Base-by-base conservation (phyloP, 2,888 invertebrate genomes). In the Odontocolon sp. region DNA sequence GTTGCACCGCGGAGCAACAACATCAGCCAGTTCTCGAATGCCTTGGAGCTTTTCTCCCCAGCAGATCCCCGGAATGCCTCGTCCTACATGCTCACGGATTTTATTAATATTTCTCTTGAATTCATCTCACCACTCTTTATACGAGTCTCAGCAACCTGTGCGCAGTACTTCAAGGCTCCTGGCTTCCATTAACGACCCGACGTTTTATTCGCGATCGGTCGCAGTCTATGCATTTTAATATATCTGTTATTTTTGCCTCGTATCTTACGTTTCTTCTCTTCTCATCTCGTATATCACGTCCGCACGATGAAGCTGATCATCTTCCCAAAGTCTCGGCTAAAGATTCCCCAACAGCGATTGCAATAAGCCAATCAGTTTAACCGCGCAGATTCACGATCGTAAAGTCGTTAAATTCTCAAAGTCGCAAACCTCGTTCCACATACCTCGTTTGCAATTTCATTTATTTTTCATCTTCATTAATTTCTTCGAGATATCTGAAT, bases 71-170 rank as follows among this genome's bases (percentile, higher is more conserved):
- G 72, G 61, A 72, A 72, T 67, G 67, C 56, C 33, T 45, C 59
- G 76, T 77, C 72, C 76, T 72, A 77, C 72, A 77, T 72, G 72
- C 36, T 70, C 66, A 63, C 56, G 21, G 38, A 63, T 71, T 76
- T 71, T 76, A 61, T 71, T 61, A 28, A 70, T 66, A 14, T 70
- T 59, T 59, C 47, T 40, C 14, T n/a, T 31, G 47, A 63, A 70
- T 75, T 57, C 57, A 57, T 26, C 61, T 8, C 26, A 18, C 33
- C 40, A 50, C 14, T 38, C 26, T 31, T 56, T 45, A 11, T 23
- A 14, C 33, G 21, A 47, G 33, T 33, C 23, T 45, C 42, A 9
- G 9, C 21, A n/a, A n/a, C 8, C 16, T 11, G n/a, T 9, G n/a
- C 14, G 61, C 21, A 45, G 52, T 52, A 54, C 33, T 33, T 66